Base-by-base conservation (phyloP, 2,888 invertebrate genomes). In the Erebia ligea region DNA sequence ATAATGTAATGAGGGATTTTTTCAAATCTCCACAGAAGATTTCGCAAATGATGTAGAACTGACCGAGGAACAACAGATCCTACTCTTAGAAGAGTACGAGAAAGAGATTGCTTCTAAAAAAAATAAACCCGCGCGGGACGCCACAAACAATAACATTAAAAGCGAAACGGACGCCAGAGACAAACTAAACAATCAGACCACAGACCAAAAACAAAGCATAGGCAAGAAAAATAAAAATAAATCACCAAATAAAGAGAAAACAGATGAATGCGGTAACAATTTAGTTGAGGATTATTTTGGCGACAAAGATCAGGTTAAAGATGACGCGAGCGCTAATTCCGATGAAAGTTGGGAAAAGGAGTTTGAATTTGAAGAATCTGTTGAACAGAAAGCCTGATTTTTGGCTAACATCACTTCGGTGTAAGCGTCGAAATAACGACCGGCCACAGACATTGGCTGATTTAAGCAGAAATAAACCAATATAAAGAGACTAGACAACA, bases 41-140 rank as follows among this genome's bases (percentile, higher is more conserved):
- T 95, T 96, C 87, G 94, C 95, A 56, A 88, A 93, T 77, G 94
- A 95, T 84, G 93, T 96, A 70, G 96, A 96, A 86, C 86, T 96
- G 68, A 95, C 96, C 5, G 96, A 96, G 86, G 96, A 96, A 86
- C 95, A 96, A 80, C 96, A 96, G 83, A 96, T 91, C 5, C 87
- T 95, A 78, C 90, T 96, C 68, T 86, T 96, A 79, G 95, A 95
- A 80, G 95, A 96, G 81, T 96, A 96, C 83, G 96, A 96, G 83
- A 94, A 92, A 72, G 96, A 96, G 84, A 95, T 94, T 54, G 82
- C 90, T 0, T 84, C 85, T 25, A 92, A 94, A 75, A 94, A 94
- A 77, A 80, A 81, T 69, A 82, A 83, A 34, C 79, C 84, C 59
- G 17, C 67, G 6, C 77, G 85, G 1, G 92, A 92, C 75, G 69